A percentile compares a stretch with the other conserved stretches of the same genome.
phyloP scores from a whole-genome alignment of 2,888 invertebrate species.

The Tortricodes alternella region DNA sequence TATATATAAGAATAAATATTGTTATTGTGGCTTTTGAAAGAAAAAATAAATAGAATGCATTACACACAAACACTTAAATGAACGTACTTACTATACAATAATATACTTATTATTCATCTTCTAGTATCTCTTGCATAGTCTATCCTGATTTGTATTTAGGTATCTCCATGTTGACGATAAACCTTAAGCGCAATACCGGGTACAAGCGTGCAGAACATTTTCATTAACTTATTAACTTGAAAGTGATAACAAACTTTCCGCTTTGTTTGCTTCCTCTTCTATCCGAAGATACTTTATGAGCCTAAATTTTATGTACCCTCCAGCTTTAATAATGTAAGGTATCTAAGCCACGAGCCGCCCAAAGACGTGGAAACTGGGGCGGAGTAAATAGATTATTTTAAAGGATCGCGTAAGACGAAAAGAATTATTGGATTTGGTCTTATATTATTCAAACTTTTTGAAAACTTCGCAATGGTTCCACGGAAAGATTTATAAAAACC shows the following conservation, averaged over 20 bases:
- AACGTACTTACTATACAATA: no score
- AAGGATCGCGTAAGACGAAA: slow-evolving; percentile 1
- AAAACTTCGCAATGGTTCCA: neutral
- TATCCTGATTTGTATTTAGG: no score
- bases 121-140: no score
- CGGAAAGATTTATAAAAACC: no score
- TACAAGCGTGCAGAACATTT: neutral
- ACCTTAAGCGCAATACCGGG: neutral
- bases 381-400: slow-evolving; percentile 4
- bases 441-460: neutral
- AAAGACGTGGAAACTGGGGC: slow-evolving; percentile 16
- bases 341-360: slow-evolving; percentile 3
- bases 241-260: neutral
- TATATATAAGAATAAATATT: no score
- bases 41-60: no score
- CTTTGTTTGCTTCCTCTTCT: slow-evolving; percentile 4
- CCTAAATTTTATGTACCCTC: slow-evolving; percentile 14
- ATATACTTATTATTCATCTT: no score
- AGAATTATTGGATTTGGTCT: neutral
- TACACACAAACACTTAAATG: no score
- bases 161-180: neutral
- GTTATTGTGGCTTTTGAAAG: no score
- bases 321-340: slow-evolving; percentile 14
- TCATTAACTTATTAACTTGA: neutral
- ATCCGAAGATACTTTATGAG: slow-evolving; percentile 7